A percentile compares a stretch with the other conserved stretches of the same genome.
Conservation (phyloP, 2,113 vertebrate genomes). For the Delphinapterus leucas region DNA sequence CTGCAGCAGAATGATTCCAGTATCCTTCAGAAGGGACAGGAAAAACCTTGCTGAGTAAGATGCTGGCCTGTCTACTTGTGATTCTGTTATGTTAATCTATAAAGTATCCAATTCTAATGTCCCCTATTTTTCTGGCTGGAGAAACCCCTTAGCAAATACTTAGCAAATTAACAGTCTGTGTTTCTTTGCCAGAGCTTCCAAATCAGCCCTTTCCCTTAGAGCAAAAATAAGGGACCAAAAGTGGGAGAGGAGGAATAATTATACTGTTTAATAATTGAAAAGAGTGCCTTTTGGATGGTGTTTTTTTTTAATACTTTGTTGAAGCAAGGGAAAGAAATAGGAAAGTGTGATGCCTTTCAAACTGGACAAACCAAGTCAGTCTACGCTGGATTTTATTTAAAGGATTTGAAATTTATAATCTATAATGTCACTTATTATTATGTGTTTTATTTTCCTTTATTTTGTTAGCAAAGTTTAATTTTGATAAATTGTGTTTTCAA, state of each 20-base stretch:
- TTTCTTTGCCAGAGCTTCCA: constrained; percentile 38
- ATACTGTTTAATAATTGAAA: not conserved
- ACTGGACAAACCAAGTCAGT: not conserved
- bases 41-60: constrained; percentile 53
- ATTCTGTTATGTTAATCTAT: constrained; percentile 55
- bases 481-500: not conserved
- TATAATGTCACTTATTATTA: not conserved
- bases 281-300: not conserved
- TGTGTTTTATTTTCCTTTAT: not conserved
- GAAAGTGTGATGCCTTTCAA: not conserved
- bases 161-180: constrained; percentile 37
- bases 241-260: not conserved
- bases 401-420: not conserved
- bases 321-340: not conserved
- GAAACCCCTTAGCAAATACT: constrained; percentile 50
- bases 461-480: not conserved
- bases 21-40: constrained; percentile 40
- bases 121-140: constrained; percentile 47
- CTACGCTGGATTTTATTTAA: not conserved
- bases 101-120: constrained; percentile 42
- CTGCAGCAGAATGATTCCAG: not conserved
- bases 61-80: constrained; percentile 48
- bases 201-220: constrained; percentile 24
- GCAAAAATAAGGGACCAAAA: constrained; percentile 30
- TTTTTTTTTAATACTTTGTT: not conserved